Evolutionary conservation across 2,113 vertebrate genomes (phyloP).

Genomic region (Rana temporaria): DNA sequence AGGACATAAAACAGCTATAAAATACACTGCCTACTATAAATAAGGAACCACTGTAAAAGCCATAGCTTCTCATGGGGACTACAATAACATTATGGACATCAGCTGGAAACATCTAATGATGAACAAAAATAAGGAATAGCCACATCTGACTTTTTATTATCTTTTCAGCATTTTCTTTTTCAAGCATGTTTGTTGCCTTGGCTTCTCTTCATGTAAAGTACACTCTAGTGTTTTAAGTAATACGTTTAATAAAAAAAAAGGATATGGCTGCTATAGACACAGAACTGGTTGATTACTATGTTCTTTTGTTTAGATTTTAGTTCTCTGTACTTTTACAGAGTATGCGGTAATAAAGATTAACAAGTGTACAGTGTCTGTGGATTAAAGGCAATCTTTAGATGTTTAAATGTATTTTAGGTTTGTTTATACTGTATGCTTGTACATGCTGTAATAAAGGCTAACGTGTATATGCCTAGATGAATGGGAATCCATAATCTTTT

Average conservation of each 20-base stretch:
- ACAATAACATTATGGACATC: slow-evolving; percentile 53
- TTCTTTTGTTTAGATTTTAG: neutral
- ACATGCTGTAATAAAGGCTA: too few relatives aligned
- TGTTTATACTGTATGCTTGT: too few relatives aligned
- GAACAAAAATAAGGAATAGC: slow-evolving; percentile 1
- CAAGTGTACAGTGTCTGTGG: too few relatives aligned
- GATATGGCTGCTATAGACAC: slow-evolving; percentile 9
- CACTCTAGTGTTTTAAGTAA: slow-evolving; percentile 28
- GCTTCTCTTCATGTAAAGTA: slow-evolving; percentile 35
- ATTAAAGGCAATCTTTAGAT: too few relatives aligned
- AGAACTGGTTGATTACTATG: neutral
- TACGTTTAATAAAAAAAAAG: slow-evolving; percentile 32
- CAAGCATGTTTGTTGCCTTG: slow-evolving; percentile 16
- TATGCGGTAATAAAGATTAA: neutral
- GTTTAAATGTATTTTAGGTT: too few relatives aligned
- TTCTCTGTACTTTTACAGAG: neutral
- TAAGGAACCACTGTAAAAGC: slow-evolving; percentile 46
- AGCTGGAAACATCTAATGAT: slow-evolving; percentile 47
- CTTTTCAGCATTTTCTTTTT: slow-evolving; percentile 10
- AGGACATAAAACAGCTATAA: slow-evolving; percentile 43
- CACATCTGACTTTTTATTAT: neutral
- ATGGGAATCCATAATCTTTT: too few relatives aligned
- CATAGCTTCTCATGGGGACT: slow-evolving; percentile 48
- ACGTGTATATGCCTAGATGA: too few relatives aligned
- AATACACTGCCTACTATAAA: slow-evolving; percentile 43